A percentile compares a stretch with the other conserved stretches of the same genome.
phyloP scores from a whole-genome alignment of 1,140 invertebrate genomes.

The Zaprionus lachaisei region DNA sequence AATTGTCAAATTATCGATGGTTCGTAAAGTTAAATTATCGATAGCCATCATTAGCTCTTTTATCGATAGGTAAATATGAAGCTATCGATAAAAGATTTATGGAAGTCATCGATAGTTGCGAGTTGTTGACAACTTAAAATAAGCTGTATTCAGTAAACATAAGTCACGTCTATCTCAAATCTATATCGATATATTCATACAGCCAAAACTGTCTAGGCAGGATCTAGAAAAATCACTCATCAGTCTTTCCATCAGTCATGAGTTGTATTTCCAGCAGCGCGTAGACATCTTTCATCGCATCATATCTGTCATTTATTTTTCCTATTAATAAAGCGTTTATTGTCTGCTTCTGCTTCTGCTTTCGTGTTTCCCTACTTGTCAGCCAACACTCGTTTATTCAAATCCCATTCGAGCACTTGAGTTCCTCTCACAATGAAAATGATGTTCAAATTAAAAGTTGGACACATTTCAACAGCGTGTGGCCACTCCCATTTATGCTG shows the following conservation, averaged over 20 bases:
- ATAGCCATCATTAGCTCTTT: too few species aligned
- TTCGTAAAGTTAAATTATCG: too few species aligned
- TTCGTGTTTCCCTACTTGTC: neutral
- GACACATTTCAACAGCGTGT: neutral
- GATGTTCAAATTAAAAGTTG: conserved; percentile 16
- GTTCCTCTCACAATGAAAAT: neutral
- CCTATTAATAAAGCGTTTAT: conserved; percentile 6
- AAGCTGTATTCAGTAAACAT: neutral
- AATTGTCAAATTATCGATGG: too few species aligned
- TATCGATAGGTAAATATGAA: too few species aligned
- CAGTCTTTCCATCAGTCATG: neutral
- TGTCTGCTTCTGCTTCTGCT: neutral
- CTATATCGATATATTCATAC: neutral
- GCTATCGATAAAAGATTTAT: too few species aligned
- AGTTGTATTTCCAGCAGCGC: neutral
- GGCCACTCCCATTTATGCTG: conserved; percentile 24
- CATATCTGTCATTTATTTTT: conserved; percentile 4
- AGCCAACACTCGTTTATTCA: conserved; percentile 11
- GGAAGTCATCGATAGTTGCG: too few species aligned
- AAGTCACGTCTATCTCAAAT: neutral
- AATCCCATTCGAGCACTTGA: conserved; percentile 34
- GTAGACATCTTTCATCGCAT: neutral
- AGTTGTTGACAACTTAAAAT: neutral
- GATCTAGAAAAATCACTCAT: neutral
- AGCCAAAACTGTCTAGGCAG: neutral